Conservation (phyloP, 2,797 vertebrate species). For the Darevskia nairensis region DNA sequence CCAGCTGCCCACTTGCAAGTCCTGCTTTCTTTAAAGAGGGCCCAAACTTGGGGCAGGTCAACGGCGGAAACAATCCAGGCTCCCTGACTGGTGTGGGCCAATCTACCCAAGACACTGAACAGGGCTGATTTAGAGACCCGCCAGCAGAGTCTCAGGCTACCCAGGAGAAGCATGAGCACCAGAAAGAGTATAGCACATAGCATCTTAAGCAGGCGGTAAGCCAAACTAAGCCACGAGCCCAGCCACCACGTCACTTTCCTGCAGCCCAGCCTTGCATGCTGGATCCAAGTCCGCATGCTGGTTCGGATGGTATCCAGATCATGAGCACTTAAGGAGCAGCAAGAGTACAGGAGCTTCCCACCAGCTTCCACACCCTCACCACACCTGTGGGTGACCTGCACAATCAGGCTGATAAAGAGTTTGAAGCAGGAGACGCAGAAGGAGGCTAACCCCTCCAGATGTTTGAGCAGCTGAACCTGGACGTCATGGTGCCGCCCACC, state of each 20-base stretch:
- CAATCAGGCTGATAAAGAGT: constrained; percentile 87
- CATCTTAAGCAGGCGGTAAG: constrained; percentile 75
- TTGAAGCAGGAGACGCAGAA: constrained; percentile 86
- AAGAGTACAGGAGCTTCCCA: constrained; percentile 81
- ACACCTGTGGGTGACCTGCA: constrained; percentile 76
- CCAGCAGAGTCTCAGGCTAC: constrained; percentile 76
- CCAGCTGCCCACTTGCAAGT: constrained; percentile 75
- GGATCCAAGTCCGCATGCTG: constrained; percentile 71
- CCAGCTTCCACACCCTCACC: constrained; percentile 84
- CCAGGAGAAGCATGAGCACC: constrained; percentile 75
- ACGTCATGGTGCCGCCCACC: constrained; percentile 56
- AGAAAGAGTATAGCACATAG: constrained; percentile 79
- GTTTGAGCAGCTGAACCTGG: constrained; percentile 56
- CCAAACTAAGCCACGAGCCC: constrained; percentile 63
- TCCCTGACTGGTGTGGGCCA: constrained; percentile 67
- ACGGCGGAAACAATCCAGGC: constrained; percentile 55
- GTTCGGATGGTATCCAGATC: constrained; percentile 81
- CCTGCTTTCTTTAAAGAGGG: constrained; percentile 78
- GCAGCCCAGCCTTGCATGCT: constrained; percentile 70
- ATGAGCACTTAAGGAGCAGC: constrained; percentile 79
- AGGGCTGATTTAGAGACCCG: constrained; percentile 43
- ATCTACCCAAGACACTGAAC: constrained; percentile 68
- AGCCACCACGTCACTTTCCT: constrained; percentile 51
- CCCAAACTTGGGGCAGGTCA: constrained; percentile 67
- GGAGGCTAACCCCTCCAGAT: constrained; percentile 80